Evolutionary conservation across 2,888 invertebrate species (phyloP).

Genomic region (Boloria selene): DNA sequence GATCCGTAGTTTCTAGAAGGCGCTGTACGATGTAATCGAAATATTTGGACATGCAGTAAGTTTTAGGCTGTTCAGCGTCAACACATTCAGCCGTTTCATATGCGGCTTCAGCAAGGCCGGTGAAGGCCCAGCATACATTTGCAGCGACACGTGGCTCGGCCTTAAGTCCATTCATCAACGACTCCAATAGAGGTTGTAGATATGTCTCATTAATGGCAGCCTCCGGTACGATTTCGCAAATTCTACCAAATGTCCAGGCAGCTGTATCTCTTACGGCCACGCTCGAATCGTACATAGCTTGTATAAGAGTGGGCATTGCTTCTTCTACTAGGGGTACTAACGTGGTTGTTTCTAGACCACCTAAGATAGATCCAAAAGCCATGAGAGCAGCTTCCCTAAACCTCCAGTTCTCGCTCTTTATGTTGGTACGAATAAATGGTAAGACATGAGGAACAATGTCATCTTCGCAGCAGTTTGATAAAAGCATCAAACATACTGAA

Average conservation of each 20-base stretch:
- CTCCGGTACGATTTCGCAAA: slow-evolving; percentile 98
- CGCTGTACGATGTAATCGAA: slow-evolving; percentile 97
- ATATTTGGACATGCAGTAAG: slow-evolving; percentile 95
- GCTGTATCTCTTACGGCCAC: slow-evolving; percentile 98
- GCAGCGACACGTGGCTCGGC: slow-evolving; percentile 98
- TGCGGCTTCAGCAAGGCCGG: slow-evolving; percentile 97
- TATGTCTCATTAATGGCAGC: slow-evolving; percentile 94
- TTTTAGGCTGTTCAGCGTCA: slow-evolving; percentile 89
- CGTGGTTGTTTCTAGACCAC: slow-evolving; percentile 93
- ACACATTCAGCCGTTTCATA: slow-evolving; percentile 92
- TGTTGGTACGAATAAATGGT: slow-evolving; percentile 97
- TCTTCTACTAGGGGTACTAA: slow-evolving; percentile 97
- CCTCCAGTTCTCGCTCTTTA: slow-evolving; percentile 95
- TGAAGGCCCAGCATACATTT: slow-evolving; percentile 99
- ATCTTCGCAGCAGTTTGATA: slow-evolving; percentile 98
- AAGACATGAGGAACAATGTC: slow-evolving; percentile 97
- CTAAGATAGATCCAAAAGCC: slow-evolving; percentile 97
- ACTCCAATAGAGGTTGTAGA: slow-evolving; percentile 90
- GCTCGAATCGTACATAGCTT: slow-evolving; percentile 95
- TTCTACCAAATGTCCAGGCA: slow-evolving; percentile 98
- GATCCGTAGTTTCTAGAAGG: slow-evolving; percentile 96
- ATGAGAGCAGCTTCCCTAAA: slow-evolving; percentile 98
- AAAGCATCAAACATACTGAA: slow-evolving; percentile 98
- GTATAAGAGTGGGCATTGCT: slow-evolving; percentile 97
- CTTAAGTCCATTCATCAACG: slow-evolving; percentile 92